Conservation (phyloP, 2,797 vertebrate genomes). For the Australoheros facetus region DNA sequence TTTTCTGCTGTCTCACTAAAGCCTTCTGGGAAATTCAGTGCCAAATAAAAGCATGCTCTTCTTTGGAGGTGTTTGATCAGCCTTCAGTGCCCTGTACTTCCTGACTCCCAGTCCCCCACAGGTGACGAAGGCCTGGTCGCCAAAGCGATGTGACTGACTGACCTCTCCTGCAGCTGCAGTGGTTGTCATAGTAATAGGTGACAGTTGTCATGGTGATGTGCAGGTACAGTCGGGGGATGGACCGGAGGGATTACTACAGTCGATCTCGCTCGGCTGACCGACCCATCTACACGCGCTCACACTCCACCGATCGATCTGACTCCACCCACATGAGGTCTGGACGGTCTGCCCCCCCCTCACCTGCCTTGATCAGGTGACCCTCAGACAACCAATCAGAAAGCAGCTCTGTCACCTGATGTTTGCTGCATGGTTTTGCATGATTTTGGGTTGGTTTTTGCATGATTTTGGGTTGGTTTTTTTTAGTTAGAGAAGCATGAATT, state of each 20-base stretch:
- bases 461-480: rapidly evolving
- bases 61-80: conserved; percentile 2
- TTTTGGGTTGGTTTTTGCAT: rapidly evolving
- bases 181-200: conserved; percentile 20
- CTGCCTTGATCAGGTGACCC: conserved; percentile 95
- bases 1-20: neutral
- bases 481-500: conserved; percentile 13
- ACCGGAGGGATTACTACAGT: conserved; percentile 90
- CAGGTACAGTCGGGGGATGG: conserved; percentile 91
- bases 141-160: conserved; percentile 76
- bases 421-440: neutral
- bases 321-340: conserved; percentile 91
- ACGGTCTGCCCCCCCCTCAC: conserved; percentile 96
- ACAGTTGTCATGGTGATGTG: conserved; percentile 79
- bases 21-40: neutral
- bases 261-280: conserved; percentile 94
- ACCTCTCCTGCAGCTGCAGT: conserved; percentile 84
- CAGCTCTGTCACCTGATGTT: neutral
- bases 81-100: neutral
- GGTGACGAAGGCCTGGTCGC: conserved; percentile 59
- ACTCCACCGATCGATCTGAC: conserved; percentile 90
- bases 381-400: conserved; percentile 50
- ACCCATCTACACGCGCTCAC: conserved; percentile 86
- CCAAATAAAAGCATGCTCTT: neutral
- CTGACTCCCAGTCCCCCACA: conserved; percentile 78